Conservation (phyloP, 2,113 vertebrate genomes). For the Panthera tigris region DNA sequence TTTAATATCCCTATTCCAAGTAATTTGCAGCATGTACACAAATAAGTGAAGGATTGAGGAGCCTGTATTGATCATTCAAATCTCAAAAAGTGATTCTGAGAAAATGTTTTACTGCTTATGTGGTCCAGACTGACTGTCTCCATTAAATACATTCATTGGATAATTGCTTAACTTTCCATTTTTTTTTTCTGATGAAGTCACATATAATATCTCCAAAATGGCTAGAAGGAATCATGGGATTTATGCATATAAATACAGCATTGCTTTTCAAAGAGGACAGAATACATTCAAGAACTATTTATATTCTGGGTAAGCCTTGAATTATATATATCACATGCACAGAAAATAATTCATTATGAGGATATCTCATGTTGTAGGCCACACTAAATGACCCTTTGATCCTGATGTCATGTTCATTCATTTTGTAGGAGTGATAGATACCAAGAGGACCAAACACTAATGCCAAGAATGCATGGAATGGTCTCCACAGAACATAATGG, state of each 20-base stretch:
- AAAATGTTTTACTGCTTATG: conserved; percentile 56
- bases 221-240: conserved; percentile 64
- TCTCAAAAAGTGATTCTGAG: conserved; percentile 58
- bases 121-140: conserved; percentile 73
- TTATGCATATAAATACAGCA: conserved; percentile 64
- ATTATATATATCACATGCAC: conserved; percentile 65
- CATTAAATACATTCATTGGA: conserved; percentile 65
- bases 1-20: conserved; percentile 14
- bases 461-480: conserved; percentile 71
- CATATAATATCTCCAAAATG: conserved; percentile 72
- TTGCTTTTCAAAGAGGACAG: conserved; percentile 65
- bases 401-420: conserved; percentile 64
- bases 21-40: background rate
- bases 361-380: background rate
- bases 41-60: conserved; percentile 13
- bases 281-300: conserved; percentile 75
- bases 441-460: conserved; percentile 29
- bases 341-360: conserved; percentile 70
- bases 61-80: conserved; percentile 44
- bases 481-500: conserved; percentile 66
- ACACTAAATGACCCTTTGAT: conserved; percentile 60
- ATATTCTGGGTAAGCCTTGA: conserved; percentile 59
- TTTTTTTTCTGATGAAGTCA: conserved; percentile 66
- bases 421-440: conserved; percentile 47
- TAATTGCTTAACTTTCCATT: conserved; percentile 72